phyloP scores from a whole-genome alignment of 2,888 invertebrate genomes.

The Thysanoteuthis rhombus region DNA sequence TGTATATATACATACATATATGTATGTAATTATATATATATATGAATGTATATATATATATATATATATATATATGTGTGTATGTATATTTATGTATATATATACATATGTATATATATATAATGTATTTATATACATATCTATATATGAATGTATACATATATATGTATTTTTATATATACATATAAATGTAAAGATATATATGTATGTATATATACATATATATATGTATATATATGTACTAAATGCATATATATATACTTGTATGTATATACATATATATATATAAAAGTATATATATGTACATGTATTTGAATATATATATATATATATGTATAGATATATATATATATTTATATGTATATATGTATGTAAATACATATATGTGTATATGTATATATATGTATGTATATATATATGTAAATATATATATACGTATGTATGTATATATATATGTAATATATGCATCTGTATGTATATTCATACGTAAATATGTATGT shows the following conservation, averaged over 20 bases:
- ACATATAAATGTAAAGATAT: no score
- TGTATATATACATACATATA: not conserved
- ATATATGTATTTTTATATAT: no score
- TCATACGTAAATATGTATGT: no score
- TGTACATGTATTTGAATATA: not conserved
- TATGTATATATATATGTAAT: not conserved
- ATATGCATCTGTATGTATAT: no score
- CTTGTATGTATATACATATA: no score
- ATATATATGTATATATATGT: no score
- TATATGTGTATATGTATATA: not conserved
- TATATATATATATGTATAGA: not conserved
- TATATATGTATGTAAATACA: not conserved
- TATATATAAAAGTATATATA: no score
- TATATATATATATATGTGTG: not conserved
- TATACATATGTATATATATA: conserved; percentile 21
- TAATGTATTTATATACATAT: no score
- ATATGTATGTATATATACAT: no score
- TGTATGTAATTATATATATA: no score
- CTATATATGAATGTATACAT: no score
- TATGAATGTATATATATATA: not conserved
- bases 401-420: conserved; percentile 19
- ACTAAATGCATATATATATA: no score
- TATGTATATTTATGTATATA: not conserved
- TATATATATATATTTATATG: not conserved
- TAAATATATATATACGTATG: conserved; percentile 14